These are phyloP conservation scores for Furnarius figulus DNA, from an alignment of 2,113 vertebrate species.

Conservation along the genomic window DNA sequence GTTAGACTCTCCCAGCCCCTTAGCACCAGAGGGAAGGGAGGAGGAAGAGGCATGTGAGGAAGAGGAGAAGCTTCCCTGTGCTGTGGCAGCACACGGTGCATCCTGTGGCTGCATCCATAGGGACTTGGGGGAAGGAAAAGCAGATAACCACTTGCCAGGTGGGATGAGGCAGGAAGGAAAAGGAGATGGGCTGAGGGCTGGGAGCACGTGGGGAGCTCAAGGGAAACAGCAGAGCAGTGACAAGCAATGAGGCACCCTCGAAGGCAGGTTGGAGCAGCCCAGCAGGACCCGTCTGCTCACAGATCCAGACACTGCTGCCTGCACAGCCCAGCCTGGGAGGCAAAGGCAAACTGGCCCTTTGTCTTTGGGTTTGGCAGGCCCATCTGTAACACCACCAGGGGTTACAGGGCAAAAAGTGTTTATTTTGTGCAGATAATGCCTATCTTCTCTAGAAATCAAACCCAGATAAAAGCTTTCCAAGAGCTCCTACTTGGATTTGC, in stretches of 20 bases:
- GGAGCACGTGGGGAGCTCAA: fast-evolving
- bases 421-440: background rate
- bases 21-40: no score
- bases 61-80: background rate
- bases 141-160: fast-evolving
- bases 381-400: background rate
- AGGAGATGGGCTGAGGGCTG: background rate
- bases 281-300: background rate
- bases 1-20: background rate
- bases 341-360: background rate
- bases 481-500: background rate
- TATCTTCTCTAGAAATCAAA: background rate
- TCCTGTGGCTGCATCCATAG: fast-evolving
- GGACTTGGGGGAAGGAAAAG: background rate
- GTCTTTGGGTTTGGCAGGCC: background rate
- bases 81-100: fast-evolving
- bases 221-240: background rate
- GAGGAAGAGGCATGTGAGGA: background rate
- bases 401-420: background rate
- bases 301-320: background rate
- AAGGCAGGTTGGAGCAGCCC: background rate
- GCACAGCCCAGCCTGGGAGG: background rate
- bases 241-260: fast-evolving
- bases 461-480: background rate
- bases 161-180: background rate